phyloP scores from a whole-genome alignment of 23 tunicate genomes.

The Corella eumyota region DNA sequence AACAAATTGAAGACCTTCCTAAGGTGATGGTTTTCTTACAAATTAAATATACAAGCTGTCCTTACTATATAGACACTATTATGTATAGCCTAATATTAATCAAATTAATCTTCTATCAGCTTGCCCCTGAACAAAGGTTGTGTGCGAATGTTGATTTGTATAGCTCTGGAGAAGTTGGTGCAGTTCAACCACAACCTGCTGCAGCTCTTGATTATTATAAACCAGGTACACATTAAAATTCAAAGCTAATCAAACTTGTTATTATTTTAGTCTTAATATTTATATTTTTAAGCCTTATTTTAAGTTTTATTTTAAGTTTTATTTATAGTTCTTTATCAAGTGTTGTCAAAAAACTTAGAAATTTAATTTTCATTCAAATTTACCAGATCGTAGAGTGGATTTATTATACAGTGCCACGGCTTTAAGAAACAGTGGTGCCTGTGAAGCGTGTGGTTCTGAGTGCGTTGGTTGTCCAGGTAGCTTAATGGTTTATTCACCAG shows the following conservation, averaged over 20 bases:
- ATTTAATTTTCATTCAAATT: background rate
- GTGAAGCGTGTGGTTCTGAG: conserved; percentile 32
- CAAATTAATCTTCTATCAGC: conserved; percentile 5
- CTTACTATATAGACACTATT: no score
- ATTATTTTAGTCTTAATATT: background rate
- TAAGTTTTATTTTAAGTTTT: background rate
- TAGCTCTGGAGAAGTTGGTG: conserved; percentile 37
- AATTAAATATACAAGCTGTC: no score
- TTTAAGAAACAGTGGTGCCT: conserved; percentile 9
- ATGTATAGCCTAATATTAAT: background rate
- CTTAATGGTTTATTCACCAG: no score
- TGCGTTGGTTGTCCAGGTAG: conserved; percentile 70
- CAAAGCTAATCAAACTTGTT: background rate
- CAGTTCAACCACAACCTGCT: conserved; percentile 20
- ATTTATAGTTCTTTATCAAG: no score
- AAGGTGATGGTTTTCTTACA: no score
- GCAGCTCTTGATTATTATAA: conserved; percentile 49
- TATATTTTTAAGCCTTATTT: background rate
- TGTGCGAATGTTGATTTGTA: conserved; percentile 35
- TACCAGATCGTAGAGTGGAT: conserved; percentile 14
- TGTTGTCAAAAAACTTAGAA: no score
- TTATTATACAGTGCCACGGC: background rate
- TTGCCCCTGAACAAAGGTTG: conserved; percentile 9
- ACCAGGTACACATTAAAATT: conserved; percentile 28
- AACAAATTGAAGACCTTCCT: background rate